phyloP scores from a whole-genome alignment of 53 echinoderm and acorn worm species.

The Crossaster papposus region DNA sequence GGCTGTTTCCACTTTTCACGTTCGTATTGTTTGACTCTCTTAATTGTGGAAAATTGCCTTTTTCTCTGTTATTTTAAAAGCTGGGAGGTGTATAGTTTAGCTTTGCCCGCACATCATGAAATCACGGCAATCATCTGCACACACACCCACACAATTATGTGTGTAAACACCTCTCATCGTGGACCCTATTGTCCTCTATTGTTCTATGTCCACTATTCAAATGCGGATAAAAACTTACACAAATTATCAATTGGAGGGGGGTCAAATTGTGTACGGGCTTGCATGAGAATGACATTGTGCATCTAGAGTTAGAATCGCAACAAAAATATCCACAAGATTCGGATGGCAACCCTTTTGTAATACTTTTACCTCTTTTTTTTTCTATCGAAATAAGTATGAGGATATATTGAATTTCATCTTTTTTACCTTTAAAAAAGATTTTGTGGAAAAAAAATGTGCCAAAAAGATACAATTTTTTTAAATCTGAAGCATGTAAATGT shows the following conservation, averaged over 20 bases:
- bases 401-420: background rate
- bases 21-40: background rate
- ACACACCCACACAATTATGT: no score
- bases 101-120: background rate
- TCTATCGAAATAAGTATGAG: background rate
- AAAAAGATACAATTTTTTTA: background rate
- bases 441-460: background rate
- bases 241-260: background rate
- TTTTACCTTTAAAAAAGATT: background rate
- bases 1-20: background rate
- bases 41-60: background rate
- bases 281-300: background rate
- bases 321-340: conserved; percentile 15
- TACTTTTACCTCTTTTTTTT: background rate
- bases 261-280: conserved; percentile 4
- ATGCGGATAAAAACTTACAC: no score
- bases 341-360: conserved; percentile 15
- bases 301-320: background rate
- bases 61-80: background rate
- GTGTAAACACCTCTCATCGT: no score
- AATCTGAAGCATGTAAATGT: background rate
- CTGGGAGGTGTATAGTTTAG: background rate
- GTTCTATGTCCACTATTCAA: no score
- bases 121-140: conserved; percentile 29
- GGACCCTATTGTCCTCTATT: no score